Conservation (phyloP, 2,888 invertebrate species). For the Volucella inflata region DNA sequence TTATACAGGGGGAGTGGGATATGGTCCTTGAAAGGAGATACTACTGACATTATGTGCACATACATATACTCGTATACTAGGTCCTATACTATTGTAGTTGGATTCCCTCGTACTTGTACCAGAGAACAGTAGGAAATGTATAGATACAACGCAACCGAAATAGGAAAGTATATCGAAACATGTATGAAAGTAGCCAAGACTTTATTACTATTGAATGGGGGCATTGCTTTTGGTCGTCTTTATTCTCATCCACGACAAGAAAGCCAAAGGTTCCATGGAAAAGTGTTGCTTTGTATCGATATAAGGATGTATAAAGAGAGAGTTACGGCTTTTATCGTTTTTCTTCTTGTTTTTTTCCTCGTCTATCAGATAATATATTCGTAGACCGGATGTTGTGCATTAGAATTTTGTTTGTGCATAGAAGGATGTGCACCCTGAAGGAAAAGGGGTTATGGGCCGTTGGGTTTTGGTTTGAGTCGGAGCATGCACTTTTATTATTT, state of each 20-base stretch:
- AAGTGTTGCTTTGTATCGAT: constrained; percentile 44
- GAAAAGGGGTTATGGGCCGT: constrained; percentile 29
- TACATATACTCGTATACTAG: too few species aligned
- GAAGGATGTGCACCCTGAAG: constrained; percentile 15
- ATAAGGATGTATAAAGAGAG: constrained; percentile 4
- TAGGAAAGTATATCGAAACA: constrained; percentile 35
- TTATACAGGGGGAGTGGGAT: too few species aligned
- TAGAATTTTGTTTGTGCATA: constrained; percentile 20
- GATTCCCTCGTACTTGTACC: not conserved
- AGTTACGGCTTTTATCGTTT: constrained; percentile 23
- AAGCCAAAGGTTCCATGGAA: constrained; percentile 18
- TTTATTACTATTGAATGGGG: constrained; percentile 56
- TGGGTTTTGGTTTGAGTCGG: not conserved
- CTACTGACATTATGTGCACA: too few species aligned
- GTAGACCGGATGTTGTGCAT: constrained; percentile 45
- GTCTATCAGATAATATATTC: not conserved
- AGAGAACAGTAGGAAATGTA: constrained; percentile 6
- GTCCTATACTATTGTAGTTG: not conserved
- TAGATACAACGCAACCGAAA: not conserved
- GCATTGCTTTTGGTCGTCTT: not conserved
- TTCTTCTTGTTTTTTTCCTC: constrained; percentile 2
- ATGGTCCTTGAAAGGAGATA: constrained; percentile 36
- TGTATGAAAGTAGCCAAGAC: constrained; percentile 39
- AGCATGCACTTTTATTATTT: constrained; percentile 41
- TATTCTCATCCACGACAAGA: not conserved